phyloP scores from a whole-genome alignment of 2,797 vertebrate genomes.

The Eurystomus glaucurus region DNA sequence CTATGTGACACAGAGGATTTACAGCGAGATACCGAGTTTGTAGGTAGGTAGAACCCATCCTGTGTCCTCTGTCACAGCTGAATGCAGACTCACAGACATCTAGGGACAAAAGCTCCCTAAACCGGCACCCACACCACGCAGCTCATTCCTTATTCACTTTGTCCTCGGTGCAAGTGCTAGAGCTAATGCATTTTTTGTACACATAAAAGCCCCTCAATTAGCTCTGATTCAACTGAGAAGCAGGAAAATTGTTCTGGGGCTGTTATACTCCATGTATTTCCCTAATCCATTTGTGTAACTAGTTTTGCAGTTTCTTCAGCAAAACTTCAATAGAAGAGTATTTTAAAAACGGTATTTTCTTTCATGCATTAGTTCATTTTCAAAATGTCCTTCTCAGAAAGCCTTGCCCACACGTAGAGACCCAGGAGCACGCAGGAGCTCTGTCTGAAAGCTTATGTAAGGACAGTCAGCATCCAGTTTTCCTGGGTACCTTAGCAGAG shows the following conservation, averaged over 20 bases:
- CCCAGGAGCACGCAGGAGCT: background rate
- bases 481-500: background rate
- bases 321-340: background rate
- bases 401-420: background rate
- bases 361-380: background rate
- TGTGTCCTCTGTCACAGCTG: background rate
- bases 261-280: background rate
- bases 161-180: background rate
- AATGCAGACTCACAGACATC: background rate
- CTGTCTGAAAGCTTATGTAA: background rate
- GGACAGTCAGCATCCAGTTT: background rate
- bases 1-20: background rate
- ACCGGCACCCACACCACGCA: background rate
- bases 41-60: background rate
- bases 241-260: background rate
- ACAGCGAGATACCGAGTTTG: background rate
- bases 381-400: background rate
- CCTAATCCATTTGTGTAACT: background rate
- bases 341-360: background rate
- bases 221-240: background rate
- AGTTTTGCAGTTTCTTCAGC: background rate
- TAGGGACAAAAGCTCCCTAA: background rate
- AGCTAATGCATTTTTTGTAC: background rate
- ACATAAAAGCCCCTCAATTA: background rate
- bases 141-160: background rate